These are phyloP conservation scores for Xiphophorus birchmanni DNA, from an alignment of 2,797 vertebrate genomes.

Conservation along the genomic window DNA sequence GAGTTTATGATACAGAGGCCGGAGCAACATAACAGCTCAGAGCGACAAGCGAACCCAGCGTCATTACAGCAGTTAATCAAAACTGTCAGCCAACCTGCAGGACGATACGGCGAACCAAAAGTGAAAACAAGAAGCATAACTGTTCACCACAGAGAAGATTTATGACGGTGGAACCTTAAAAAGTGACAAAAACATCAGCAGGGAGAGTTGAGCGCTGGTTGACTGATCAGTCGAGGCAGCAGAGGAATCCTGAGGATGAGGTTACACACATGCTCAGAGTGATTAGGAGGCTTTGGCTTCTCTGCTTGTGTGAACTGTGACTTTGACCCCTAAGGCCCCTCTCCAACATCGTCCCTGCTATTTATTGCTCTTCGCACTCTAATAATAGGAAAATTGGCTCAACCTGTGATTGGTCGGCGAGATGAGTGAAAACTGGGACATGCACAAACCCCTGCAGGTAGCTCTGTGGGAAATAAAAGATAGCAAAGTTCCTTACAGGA, in stretches of 20 bases:
- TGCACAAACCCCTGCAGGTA: slow-evolving; percentile 34
- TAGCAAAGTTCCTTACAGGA: slow-evolving; percentile 14
- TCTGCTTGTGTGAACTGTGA: slow-evolving; percentile 68
- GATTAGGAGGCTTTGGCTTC: slow-evolving; percentile 75
- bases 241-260: slow-evolving; percentile 71
- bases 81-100: not conserved
- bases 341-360: slow-evolving; percentile 55
- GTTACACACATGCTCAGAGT: slow-evolving; percentile 73
- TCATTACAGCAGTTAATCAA: not conserved
- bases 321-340: slow-evolving; percentile 60
- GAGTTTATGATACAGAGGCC: not conserved
- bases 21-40: not conserved
- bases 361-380: slow-evolving; percentile 67
- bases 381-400: slow-evolving; percentile 72
- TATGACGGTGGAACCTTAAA: not conserved
- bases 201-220: slow-evolving; percentile 18
- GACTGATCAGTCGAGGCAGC: slow-evolving; percentile 17
- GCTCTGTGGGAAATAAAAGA: not conserved
- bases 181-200: slow-evolving; percentile 19
- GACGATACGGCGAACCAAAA: slow-evolving; percentile 5
- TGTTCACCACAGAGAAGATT: not conserved
- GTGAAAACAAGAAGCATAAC: not conserved
- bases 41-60: not conserved
- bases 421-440: slow-evolving; percentile 70
- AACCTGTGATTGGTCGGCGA: slow-evolving; percentile 48